Base-by-base conservation (phyloP, 2,888 invertebrate genomes). In the Caenorhabditis zanzibari region DNA sequence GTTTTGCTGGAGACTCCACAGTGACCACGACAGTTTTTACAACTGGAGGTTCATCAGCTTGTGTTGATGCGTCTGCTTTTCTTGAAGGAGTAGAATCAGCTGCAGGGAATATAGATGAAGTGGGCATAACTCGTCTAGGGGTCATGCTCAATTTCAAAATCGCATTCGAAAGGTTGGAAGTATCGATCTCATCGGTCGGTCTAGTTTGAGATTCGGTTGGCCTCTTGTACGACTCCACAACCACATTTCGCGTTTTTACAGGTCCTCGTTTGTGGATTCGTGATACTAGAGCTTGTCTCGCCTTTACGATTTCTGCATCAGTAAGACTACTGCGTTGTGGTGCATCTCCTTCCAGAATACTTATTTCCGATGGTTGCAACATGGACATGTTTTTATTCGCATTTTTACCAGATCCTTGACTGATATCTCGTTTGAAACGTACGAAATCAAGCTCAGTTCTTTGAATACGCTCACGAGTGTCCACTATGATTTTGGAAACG, bases 81-180 rank as follows among this genome's bases (percentile, higher is more conserved):
- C 6, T 35, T 0, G 72, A 58, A 24, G 54, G 41, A 5, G 52
- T 14, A 1, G 24, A 9, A 32, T n/a, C n/a, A 3, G 58, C 16
- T 0, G 47, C 19, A 19, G 49, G 38, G 14, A 76, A 52, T 6
- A 54, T 4, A 10, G 82, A 73, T 10, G 74, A 61, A 22, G 56
- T 32, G 0, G 52, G 35, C 47, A 74, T 58, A 41, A 63, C 61
- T 63, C 71, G 38, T 63, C 83, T 66, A 9, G 83, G 83, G 10
- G 83, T 83, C 74, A 75, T 71, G 35, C 82, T 76, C 71, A 82
- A 22, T 49, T 82, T 83, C 12, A 80, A 54, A 61, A 83, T 63
- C 1, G 83, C 83, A 41, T 75, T 80, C 19, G 83, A 74, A 2
- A 83, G 68, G 64, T 69, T 83, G 9, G 73, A 26, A 3, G 82